Evolutionary conservation across 2,113 vertebrate species (phyloP), one percentile per base, ranked within the genome.

Genomic region (Notothenia rossii): DNA sequence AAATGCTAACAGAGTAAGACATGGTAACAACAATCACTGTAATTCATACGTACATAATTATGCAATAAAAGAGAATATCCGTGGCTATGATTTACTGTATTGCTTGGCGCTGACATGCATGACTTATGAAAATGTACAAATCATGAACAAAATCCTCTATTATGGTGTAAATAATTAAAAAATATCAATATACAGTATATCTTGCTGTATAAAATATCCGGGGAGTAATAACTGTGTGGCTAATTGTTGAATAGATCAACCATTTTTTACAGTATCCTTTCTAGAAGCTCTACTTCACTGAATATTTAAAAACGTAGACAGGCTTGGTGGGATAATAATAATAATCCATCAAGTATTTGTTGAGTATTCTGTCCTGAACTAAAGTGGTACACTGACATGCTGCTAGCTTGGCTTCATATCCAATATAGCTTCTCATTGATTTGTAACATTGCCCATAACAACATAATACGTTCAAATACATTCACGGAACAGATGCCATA

Each of bases 41-140:
- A 62, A 61, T 61, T 6, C 4, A 20, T 20, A 45, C 43, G n/a
- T 76, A 69, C 77, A 86, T 71, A 22, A 22, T 22, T 22, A 70
- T 68, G 62, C 84, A 86, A 82, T 54, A 61, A 73, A 72, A 15
- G 56, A 72, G 49, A 69, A 61, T 74, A 53, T 60, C 64, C 56
- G 68, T 43, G 7, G 49, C 55, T 58, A 7, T 29, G 22, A 33
- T 11, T 64, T 60, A 62, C 20, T 20, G 33, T 25, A 72, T 14
- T 49, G 25, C 25, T 45, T 50, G 33, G 29, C 7, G 40, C 45
- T 20, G 43, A 40, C n/a, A 58, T n/a, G 7, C 10, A 48, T 48
- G 46, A 13, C 33, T 43, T 14, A 45, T 62, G 4, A 36, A 67
- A 33, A 3, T 61, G 13, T 7, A 46, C 14, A 36, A 33, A 15